phyloP scores from a whole-genome alignment of 2,888 invertebrate species.

The Iselma pallidipennis region DNA sequence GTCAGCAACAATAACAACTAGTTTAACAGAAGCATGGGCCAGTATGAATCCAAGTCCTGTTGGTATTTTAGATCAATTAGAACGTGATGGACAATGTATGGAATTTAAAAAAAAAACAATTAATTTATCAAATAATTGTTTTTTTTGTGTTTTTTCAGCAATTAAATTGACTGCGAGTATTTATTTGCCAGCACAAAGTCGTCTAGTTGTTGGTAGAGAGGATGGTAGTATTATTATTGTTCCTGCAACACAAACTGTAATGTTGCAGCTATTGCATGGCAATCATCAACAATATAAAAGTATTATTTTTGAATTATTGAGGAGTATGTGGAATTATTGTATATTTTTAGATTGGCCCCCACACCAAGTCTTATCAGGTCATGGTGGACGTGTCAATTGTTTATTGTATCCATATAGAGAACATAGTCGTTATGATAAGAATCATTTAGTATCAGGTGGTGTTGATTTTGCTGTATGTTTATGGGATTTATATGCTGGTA shows the following conservation, averaged over 20 bases:
- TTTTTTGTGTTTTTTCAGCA: slow-evolving; percentile 46
- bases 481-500: slow-evolving; percentile 93
- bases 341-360: slow-evolving; percentile 77
- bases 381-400: slow-evolving; percentile 93
- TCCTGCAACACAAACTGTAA: slow-evolving; percentile 93
- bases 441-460: slow-evolving; percentile 92
- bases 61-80: slow-evolving; percentile 88
- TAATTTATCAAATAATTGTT: not conserved
- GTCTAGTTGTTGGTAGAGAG: slow-evolving; percentile 91
- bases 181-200: slow-evolving; percentile 90
- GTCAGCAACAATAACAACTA: slow-evolving; percentile 78
- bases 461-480: slow-evolving; percentile 97
- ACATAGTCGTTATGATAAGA: slow-evolving; percentile 83
- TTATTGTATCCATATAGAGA: slow-evolving; percentile 93
- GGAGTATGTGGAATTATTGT: not conserved
- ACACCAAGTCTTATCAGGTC: slow-evolving; percentile 85
- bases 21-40: slow-evolving; percentile 85
- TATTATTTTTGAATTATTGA: slow-evolving; percentile 46
- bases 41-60: slow-evolving; percentile 86
- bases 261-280: slow-evolving; percentile 88
- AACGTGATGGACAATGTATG: slow-evolving; percentile 68
- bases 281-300: slow-evolving; percentile 80
- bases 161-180: slow-evolving; percentile 91
- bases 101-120: slow-evolving; percentile 4
- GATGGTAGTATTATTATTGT: slow-evolving; percentile 96